Base-by-base conservation (phyloP, 1,140 invertebrate species). In the Saccostrea cuccullata region DNA sequence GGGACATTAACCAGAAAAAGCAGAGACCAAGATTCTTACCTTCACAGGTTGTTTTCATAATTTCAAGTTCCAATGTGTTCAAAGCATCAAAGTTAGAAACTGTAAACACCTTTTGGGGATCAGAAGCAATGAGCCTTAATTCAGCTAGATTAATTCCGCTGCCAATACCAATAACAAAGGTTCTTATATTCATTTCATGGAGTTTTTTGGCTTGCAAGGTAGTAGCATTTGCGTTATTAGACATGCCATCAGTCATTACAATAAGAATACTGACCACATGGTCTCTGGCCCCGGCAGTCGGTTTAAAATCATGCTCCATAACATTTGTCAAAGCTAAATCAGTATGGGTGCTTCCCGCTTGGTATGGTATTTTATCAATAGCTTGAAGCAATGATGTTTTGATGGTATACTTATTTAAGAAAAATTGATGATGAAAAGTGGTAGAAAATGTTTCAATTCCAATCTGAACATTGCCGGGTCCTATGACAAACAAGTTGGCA, bases 131-230 rank as follows among this genome's bases (percentile, higher is more conserved):
- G 30, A 84, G 84, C n/a, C 88, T 82, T 47, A 93, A 77, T 73
- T 93, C 92, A 11, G 82, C 36, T 15, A 64, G 36, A 60, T 89
- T 87, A 47, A 91, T 87, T 20, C 89, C 90, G 85, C 86, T 91
- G 1, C 92, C 92, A 77, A 93, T 90, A 47, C 92, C 92, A 70
- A 93, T 91, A 36, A 91, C 91, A 82, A 91, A 93, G 0, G 90
- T 73, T 58, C 88, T 90, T 12, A 92, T 90, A 47, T 89, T 90
- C 23, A 86, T 73, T 17, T 84, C 85, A 55, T 91, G 89, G 20
- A 91, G 82, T 55, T 85, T 85, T 17, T 77, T 23, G 15, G 90
- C 83, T 4, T 55, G 86, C 1, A 82, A 47, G 8, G 73, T 73
- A 1, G 90, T 91, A 20, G 70, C 26, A 26, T 87, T 30, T 20